Percentiles rank a stretch among this genome's conserved stretches.
Evolutionary conservation across 2,113 vertebrate genomes (phyloP).

Genomic region (Rynchops niger): DNA sequence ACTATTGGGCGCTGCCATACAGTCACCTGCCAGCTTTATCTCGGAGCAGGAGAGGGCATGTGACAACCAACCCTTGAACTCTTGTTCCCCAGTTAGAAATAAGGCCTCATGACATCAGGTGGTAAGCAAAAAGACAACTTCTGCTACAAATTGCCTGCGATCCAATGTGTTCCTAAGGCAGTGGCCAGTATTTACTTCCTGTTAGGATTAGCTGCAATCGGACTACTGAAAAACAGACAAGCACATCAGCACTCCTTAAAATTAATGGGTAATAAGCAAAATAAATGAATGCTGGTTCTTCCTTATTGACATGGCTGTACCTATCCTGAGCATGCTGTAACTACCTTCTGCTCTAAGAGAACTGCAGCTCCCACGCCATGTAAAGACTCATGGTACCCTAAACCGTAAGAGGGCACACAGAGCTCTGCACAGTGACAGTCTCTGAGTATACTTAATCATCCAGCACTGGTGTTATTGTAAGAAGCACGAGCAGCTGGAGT

Average conservation of each 20-base stretch:
- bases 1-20: neutral
- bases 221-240: neutral
- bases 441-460: neutral
- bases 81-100: neutral
- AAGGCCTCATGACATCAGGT: neutral
- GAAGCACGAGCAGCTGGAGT: neutral
- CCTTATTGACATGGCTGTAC: neutral
- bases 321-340: neutral
- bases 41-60: neutral
- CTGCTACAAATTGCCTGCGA: neutral
- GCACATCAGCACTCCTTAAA: neutral
- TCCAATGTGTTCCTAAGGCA: neutral
- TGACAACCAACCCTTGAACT: neutral
- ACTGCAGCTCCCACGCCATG: rapidly evolving
- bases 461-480: neutral
- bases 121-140: neutral
- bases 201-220: neutral
- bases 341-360: neutral
- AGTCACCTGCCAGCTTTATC: neutral
- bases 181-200: neutral
- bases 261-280: neutral
- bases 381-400: neutral
- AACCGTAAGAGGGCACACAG: neutral
- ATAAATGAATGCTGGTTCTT: neutral
- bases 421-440: neutral